phyloP scores from a whole-genome alignment of 2,797 vertebrate genomes.

The Parotocinclus haroldoi region DNA sequence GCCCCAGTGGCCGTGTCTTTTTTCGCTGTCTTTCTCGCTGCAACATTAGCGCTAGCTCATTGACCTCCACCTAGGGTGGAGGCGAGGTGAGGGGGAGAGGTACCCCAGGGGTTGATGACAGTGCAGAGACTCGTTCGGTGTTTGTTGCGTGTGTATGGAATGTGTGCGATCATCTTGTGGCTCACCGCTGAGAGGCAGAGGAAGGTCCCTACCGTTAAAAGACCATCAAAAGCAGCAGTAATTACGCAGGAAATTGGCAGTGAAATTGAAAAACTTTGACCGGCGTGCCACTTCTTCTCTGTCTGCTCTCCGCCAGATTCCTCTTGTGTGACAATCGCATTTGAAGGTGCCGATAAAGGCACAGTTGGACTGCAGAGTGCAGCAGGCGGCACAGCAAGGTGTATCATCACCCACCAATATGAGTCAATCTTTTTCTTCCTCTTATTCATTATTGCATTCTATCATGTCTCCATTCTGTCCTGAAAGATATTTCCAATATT shows the following conservation, averaged over 20 bases:
- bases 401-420: slow-evolving; percentile 45
- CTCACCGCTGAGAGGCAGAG: slow-evolving; percentile 54
- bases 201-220: slow-evolving; percentile 73
- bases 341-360: slow-evolving; percentile 56
- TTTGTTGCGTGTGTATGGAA: slow-evolving; percentile 51
- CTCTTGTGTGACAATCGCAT: slow-evolving; percentile 63
- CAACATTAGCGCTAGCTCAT: slow-evolving; percentile 50
- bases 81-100: slow-evolving; percentile 39
- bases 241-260: slow-evolving; percentile 83
- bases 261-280: slow-evolving; percentile 86
- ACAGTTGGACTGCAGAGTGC: slow-evolving; percentile 42
- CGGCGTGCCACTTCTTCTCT: slow-evolving; percentile 60
- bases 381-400: slow-evolving; percentile 35
- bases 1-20: slow-evolving; percentile 38
- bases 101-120: slow-evolving; percentile 62
- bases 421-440: slow-evolving; percentile 43
- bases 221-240: slow-evolving; percentile 78
- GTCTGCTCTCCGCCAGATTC: slow-evolving; percentile 43
- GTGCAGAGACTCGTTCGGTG: slow-evolving; percentile 63
- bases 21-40: slow-evolving; percentile 30
- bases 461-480: slow-evolving; percentile 30
- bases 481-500: slow-evolving; percentile 43
- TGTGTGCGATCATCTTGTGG: slow-evolving; percentile 50
- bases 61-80: slow-evolving; percentile 60
- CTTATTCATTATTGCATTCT: slow-evolving; percentile 42